Base-by-base conservation (phyloP, 2,888 invertebrate genomes). In the Pachymerium ferrugineum region DNA sequence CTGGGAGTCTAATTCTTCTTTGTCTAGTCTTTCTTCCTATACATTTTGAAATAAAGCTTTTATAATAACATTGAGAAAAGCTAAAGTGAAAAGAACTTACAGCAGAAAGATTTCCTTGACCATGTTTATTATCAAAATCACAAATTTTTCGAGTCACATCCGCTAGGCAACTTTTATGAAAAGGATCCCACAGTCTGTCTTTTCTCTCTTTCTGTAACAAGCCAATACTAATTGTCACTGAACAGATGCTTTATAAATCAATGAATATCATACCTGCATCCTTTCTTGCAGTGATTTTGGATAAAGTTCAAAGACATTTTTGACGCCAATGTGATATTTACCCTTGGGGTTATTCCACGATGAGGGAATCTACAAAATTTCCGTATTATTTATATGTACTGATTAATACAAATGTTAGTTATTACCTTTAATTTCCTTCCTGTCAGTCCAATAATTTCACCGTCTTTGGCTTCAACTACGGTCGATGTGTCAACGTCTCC, bases 401-500 rank as follows among this genome's bases (percentile, higher is more conserved):
- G n/a, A 12, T 16, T 12, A 47, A 28, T 8, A 29, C n/a, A 73
- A 6, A 31, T 68, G 12, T 38, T 38, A 12, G 12, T 38, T 12
- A 12, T 72, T 85, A 95, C 95, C 87, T 92, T 92, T 67, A 99
- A 85, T 81, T 89, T 90, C 76, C 94, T 88, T 28, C 97, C 97
- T 75, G 93, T 92, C 19, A 96, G 81, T 73, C 97, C 96, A 4
- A 81, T 82, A 77, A 96, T 88, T 78, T 83, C 85, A 35, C 93
- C 93, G 80, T 93, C 90, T 75, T 82, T 85, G 0, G 85, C 85
- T 75, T 87, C 87, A 6, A 90, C 89, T 77, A 91, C 85, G 75
- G 89, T 90, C 72, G 90, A 90, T 6, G 94, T 96, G 82, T 93
- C 93, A 74, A 98, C 95, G 87, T 99, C 98, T 3, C 98, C 99